Evolutionary conservation across 1,140 invertebrate species (phyloP), one percentile per base, ranked within the genome.

Genomic region (Drosophila elegans): DNA sequence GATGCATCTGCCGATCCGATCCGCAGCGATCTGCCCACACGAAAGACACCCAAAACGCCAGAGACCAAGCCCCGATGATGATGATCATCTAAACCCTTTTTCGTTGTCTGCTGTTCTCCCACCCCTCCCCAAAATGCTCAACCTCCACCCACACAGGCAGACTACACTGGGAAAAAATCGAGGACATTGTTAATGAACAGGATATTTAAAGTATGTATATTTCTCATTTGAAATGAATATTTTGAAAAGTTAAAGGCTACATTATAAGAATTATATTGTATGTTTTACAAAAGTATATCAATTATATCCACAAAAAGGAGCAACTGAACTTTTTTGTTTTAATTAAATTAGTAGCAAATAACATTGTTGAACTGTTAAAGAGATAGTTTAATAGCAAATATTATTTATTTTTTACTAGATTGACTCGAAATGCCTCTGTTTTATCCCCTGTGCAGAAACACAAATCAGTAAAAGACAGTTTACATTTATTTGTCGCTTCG

Each of bases 401-500:
- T 21, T 21, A 21, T 21, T 21, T 21, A 21, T 1, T 21, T 5
- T 45, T n/a, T n/a, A 1, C 1, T 29, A 5, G 3, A 48, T 3
- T 10, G 3, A 46, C 11, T 1, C 1, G 0, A 2, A 27, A 29
- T 2, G 13, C 3, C 3, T 3, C 2, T 3, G 5, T 46, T 68
- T 68, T 36, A 21, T 13, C 10, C 21, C 0, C 10, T 32, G 12
- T 44, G 56, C 57, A 42, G 5, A 16, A 12, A 13, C 29, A 49
- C 57, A 71, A 46, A 73, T 71, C 72, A 60, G 60, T 71, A 75
- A 71, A 71, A 77, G 59, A 68, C 61, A 39, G 16, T 75, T 75
- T 75, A 53, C 72, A 52, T 75, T 75, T 75, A 86, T 86, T 86
- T 86, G 79, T 86, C 83, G 83, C 83, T 83, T 88, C 67, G 88